phyloP scores from a whole-genome alignment of 2,888 invertebrate species.

The Ochlodes sylvanus region DNA sequence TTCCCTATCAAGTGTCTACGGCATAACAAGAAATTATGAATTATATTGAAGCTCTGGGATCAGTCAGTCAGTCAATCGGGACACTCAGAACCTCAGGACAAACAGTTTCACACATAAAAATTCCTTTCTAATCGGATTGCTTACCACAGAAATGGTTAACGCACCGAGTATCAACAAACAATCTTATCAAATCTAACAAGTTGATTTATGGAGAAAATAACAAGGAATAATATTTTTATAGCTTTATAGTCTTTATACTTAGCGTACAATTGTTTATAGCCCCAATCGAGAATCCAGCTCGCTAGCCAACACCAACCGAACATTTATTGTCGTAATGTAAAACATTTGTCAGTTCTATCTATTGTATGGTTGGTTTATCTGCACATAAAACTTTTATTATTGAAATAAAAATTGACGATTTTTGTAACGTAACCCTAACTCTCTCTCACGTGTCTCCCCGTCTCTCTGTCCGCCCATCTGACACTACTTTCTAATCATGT shows the following conservation, averaged over 20 bases:
- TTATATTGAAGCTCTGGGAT: too few relatives aligned
- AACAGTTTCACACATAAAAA: neutral
- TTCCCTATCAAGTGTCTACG: too few relatives aligned
- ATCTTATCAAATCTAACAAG: neutral
- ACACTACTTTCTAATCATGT: too few relatives aligned
- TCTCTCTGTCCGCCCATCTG: too few relatives aligned
- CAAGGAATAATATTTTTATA: neutral
- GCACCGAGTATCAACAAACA: neutral
- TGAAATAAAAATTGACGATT: too few relatives aligned
- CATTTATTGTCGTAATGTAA: neutral
- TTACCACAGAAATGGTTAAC: too few relatives aligned
- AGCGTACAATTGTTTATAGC: neutral
- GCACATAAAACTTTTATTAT: neutral
- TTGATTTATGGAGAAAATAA: neutral
- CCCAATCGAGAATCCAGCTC: neutral
- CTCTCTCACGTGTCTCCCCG: too few relatives aligned
- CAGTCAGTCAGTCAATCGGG: too few relatives aligned
- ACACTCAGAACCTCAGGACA: too few relatives aligned
- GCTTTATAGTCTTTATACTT: neutral
- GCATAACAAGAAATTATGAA: too few relatives aligned
- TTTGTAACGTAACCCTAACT: too few relatives aligned
- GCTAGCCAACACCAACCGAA: neutral
- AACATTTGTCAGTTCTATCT: conserved; percentile 4
- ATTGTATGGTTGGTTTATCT: neutral
- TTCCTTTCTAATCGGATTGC: neutral